These are phyloP conservation scores for Dendrocincla fuliginosa DNA, from an alignment of 2,797 vertebrate genomes.

Conservation along the genomic window DNA sequence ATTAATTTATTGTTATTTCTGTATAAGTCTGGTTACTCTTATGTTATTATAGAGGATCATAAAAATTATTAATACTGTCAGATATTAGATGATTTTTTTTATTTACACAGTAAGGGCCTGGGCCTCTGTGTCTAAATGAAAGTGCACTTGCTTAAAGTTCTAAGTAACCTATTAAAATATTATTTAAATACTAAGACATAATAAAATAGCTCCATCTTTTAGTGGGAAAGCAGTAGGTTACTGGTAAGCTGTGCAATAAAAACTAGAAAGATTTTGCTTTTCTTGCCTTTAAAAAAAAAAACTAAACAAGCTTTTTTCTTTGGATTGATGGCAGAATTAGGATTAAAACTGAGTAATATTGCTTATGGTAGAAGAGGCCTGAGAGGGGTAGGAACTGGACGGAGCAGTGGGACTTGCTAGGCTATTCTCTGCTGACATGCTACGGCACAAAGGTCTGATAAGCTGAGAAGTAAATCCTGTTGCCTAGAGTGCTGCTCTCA, in stretches of 20 bases:
- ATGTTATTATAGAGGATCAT: background rate
- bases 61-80: background rate
- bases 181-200: background rate
- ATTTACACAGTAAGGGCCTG: background rate
- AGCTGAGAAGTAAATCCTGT: background rate
- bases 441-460: background rate
- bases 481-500: background rate
- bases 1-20: background rate
- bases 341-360: background rate
- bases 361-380: background rate
- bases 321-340: background rate
- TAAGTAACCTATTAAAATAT: background rate
- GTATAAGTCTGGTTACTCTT: background rate
- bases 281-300: background rate
- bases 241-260: background rate
- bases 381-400: background rate
- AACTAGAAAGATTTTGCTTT: rapidly evolving
- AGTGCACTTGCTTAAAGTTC: background rate
- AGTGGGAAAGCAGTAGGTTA: background rate
- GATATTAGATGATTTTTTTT: background rate
- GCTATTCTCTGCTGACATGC: background rate
- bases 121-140: background rate
- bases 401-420: background rate
- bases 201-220: background rate
- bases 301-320: background rate